Evolutionary conservation across 2,888 invertebrate species (phyloP).

Genomic region (Mesorhabditis sp.): DNA sequence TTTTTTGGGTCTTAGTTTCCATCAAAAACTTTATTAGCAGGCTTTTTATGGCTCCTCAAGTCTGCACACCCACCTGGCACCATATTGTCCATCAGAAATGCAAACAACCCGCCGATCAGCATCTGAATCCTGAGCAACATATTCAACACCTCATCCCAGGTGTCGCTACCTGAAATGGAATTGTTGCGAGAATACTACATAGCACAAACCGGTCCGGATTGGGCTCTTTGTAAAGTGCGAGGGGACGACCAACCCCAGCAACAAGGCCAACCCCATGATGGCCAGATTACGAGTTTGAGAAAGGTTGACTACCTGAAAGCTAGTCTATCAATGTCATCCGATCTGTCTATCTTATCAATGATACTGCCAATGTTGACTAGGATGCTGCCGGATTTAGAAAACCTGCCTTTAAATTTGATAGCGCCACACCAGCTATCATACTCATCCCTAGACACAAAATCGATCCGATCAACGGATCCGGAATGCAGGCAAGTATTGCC

Average conservation of each 20-base stretch:
- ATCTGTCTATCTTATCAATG: no score
- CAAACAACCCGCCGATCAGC: neutral
- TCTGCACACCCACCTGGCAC: neutral
- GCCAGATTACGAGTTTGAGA: slow-evolving; percentile 37
- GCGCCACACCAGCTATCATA: slow-evolving; percentile 48
- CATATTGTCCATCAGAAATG: neutral
- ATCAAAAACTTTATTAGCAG: no score
- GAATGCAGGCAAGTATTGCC: slow-evolving; percentile 48
- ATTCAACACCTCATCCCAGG: neutral
- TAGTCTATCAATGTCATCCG: no score
- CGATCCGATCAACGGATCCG: slow-evolving; percentile 48
- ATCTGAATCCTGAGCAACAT: slow-evolving; percentile 1
- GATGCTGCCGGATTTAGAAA: neutral
- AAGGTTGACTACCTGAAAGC: slow-evolving; percentile 27
- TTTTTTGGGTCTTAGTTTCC: no score
- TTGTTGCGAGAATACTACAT: neutral
- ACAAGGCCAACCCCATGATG: slow-evolving; percentile 45
- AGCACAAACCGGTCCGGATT: slow-evolving; percentile 21
- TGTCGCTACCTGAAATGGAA: neutral
- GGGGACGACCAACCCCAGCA: slow-evolving; percentile 43
- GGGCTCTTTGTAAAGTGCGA: slow-evolving; percentile 34
- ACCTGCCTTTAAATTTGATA: slow-evolving; percentile 42
- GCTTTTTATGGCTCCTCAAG: no score
- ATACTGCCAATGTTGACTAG: no score
- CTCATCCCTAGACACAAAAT: slow-evolving; percentile 48